A percentile compares a stretch with the other conserved stretches of the same genome.
Conservation (phyloP, 2,113 vertebrate genomes). For the Aegotheles bennettii region DNA sequence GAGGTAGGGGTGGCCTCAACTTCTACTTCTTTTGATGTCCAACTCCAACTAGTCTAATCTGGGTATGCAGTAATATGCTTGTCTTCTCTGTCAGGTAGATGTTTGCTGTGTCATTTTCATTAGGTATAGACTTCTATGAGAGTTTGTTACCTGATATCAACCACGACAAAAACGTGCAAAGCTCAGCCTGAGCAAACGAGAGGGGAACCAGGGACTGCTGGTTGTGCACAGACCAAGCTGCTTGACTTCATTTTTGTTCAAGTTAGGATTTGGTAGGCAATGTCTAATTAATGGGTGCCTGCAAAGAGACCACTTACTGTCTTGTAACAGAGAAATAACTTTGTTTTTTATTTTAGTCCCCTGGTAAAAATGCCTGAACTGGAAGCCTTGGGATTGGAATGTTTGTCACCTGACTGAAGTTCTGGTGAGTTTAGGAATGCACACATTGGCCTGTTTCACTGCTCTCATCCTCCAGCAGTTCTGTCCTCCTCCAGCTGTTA, state of each 20-base stretch:
- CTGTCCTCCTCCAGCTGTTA: not conserved
- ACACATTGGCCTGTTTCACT: not conserved
- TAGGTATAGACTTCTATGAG: not conserved
- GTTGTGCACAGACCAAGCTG: not conserved
- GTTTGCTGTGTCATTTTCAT: not conserved
- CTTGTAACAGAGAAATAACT: not conserved
- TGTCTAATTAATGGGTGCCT: not conserved
- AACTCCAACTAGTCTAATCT: conserved; percentile 16
- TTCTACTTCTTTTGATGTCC: not conserved
- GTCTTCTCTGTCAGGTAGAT: not conserved
- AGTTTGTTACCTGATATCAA: not conserved
- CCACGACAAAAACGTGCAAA: not conserved
- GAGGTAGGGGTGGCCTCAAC: not conserved
- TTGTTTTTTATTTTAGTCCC: not conserved
- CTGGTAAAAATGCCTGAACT: not conserved
- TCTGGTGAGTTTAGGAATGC: not conserved
- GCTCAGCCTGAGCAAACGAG: not conserved
- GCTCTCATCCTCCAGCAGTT: not conserved
- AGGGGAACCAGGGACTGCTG: not conserved
- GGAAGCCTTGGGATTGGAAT: not conserved
- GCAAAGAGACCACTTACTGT: not conserved
- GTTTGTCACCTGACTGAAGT: not conserved
- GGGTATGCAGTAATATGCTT: not conserved
- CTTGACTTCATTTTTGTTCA: not conserved
- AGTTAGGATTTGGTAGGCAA: not conserved